Conservation (phyloP, 2,888 invertebrate genomes). For the Agonopterix arenella region DNA sequence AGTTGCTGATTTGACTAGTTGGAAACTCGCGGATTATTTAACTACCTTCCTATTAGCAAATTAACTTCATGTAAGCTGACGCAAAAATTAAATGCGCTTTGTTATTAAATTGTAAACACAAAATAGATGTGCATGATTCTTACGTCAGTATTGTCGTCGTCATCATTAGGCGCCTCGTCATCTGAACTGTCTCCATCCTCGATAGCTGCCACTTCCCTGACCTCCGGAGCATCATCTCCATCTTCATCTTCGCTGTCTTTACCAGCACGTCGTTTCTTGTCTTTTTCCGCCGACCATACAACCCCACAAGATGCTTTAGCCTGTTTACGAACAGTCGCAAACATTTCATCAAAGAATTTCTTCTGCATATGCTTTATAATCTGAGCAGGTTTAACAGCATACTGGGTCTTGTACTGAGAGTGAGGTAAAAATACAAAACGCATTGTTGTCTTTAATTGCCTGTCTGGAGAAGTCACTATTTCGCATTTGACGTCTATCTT, state of each 20-base stretch:
- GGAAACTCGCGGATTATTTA: too few relatives aligned
- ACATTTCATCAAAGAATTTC: constrained; percentile 82
- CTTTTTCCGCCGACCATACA: constrained; percentile 66
- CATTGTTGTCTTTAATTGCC: constrained; percentile 80
- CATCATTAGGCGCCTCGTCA: constrained; percentile 79
- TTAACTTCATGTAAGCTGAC: too few relatives aligned
- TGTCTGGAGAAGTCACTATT: constrained; percentile 72
- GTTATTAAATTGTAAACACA: too few relatives aligned
- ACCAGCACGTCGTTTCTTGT: constrained; percentile 41
- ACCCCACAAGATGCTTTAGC: constrained; percentile 72
- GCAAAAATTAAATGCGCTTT: too few relatives aligned
- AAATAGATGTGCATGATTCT: constrained; percentile 16
- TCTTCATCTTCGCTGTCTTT: constrained; percentile 62
- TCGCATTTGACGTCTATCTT: constrained; percentile 79
- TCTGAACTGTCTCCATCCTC: constrained; percentile 78
- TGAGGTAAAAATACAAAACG: constrained; percentile 85
- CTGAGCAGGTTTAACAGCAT: constrained; percentile 81
- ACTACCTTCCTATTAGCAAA: neutral
- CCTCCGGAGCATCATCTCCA: constrained; percentile 38
- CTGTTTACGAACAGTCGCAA: constrained; percentile 77
- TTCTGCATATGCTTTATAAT: constrained; percentile 86
- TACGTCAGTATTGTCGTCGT: constrained; percentile 70
- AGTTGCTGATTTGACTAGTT: too few relatives aligned
- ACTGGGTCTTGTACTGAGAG: constrained; percentile 84
- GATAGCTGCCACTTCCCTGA: constrained; percentile 28